Evolutionary conservation across 2,888 invertebrate species (phyloP), one percentile per base, ranked within the genome.

Genomic region (Dicycla oo): DNA sequence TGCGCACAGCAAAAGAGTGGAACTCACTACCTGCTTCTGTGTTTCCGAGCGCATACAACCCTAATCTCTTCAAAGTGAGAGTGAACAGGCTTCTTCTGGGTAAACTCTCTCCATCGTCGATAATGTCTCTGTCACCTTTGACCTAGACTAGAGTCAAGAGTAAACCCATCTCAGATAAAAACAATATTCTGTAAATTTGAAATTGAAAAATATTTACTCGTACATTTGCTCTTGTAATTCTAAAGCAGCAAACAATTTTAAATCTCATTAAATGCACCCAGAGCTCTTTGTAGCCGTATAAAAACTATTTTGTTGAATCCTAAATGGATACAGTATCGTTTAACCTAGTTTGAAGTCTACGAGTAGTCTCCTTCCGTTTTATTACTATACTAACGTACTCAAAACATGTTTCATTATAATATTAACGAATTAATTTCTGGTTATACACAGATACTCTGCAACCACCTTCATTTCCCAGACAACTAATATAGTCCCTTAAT

Each of bases 381-480:
- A 69, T 58, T 8, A 43, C 20, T 2, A 20, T 47, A 13, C 13
- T n/a, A 38, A 1, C 4, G 6, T 40, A 47, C 20, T 49, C 49
- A 47, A 67, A 56, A 47, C 38, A 34, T 26, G 18, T 38, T 47
- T 23, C 45, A 23, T 15, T 2, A n/a, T 8, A 38, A 54, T 15
- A 34, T 23, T 13, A 5, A 38, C 45, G 23, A 70, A 70, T 58
- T 40, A 61, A 56, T 49, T 47, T 62, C 23, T 43, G 8, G 23
- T n/a, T 30, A n/a, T 23, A 43, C 20, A 70, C 13, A 26, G 5
- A 63, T 43, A n/a, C 34, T 26, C 7, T 47, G 45, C 23, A 34
- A 49, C 45, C 20, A 20, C 30, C 15, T 20, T 15, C n/a, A 51
- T 65, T 34, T n/a, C 8, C 4, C 26, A 54, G 13, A 23, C 6